These are phyloP conservation scores for Hydrocynus forskahlii DNA, from an alignment of 2,797 vertebrate genomes.

Conservation along the genomic window DNA sequence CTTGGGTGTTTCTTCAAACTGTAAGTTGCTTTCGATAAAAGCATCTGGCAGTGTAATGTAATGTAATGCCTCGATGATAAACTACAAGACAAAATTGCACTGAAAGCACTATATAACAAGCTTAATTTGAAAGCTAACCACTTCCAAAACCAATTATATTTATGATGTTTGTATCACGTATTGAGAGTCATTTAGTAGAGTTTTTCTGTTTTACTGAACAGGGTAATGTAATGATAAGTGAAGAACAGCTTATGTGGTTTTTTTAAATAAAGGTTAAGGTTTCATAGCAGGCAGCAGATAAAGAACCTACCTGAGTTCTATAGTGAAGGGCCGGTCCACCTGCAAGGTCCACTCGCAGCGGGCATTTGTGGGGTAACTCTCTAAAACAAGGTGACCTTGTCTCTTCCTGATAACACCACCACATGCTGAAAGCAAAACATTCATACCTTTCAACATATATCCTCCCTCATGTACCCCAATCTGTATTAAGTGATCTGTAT, in stretches of 20 bases:
- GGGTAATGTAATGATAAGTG: background rate
- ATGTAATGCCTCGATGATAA: too few species aligned
- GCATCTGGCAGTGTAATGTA: too few species aligned
- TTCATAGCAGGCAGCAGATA: background rate
- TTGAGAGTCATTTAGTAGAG: too few species aligned
- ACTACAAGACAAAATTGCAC: too few species aligned
- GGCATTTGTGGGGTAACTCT: conserved; percentile 95
- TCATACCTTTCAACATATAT: background rate
- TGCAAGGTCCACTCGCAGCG: conserved; percentile 94
- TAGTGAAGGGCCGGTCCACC: conserved; percentile 84
- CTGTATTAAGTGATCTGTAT: background rate
- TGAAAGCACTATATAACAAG: too few species aligned
- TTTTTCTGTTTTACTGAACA: background rate
- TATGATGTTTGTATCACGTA: too few species aligned
- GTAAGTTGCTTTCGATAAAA: too few species aligned
- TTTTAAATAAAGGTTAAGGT: background rate
- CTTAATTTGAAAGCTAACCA: too few species aligned
- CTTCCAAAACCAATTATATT: too few species aligned
- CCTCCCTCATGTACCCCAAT: too few species aligned
- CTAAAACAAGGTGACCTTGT: conserved; percentile 91
- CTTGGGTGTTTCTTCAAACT: too few species aligned
- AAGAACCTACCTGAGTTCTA: conserved; percentile 87
- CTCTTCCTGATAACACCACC: conserved; percentile 88
- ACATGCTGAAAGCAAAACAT: conserved; percentile 66
- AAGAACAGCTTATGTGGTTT: background rate